Conservation (phyloP, 1,140 invertebrate species). For the Drosophila ohnishii region DNA sequence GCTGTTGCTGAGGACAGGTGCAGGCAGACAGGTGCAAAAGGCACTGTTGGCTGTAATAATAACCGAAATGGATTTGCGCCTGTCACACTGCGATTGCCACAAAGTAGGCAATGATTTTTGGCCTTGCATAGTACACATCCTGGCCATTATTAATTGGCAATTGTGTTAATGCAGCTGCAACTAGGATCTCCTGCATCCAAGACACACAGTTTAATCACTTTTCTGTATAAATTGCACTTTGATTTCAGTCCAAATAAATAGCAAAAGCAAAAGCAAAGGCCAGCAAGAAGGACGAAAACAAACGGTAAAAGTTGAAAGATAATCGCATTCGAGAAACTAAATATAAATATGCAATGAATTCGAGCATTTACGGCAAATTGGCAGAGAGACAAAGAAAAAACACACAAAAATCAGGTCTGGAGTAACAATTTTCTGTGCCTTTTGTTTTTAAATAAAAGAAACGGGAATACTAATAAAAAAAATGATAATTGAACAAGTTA, state of each 20-base stretch:
- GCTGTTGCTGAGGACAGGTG: conserved; percentile 14
- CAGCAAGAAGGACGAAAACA: neutral
- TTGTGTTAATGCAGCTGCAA: conserved; percentile 43
- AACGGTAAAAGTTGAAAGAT: conserved; percentile 14
- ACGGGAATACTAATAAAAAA: no score
- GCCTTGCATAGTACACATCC: neutral
- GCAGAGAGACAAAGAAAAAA: conserved; percentile 14
- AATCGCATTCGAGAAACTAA: conserved; percentile 17
- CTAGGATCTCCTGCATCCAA: neutral
- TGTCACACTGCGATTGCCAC: conserved; percentile 38
- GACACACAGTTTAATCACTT: neutral
- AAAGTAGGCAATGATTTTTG: conserved; percentile 50
- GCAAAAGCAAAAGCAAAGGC: conserved; percentile 14
- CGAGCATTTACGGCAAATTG: conserved; percentile 24
- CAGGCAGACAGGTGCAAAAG: conserved; percentile 29
- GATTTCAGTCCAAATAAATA: conserved; percentile 50
- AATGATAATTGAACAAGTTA: no score
- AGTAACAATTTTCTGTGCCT: neutral
- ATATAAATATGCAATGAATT: conserved; percentile 35
- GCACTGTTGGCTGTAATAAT: conserved; percentile 38
- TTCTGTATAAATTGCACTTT: conserved; percentile 43
- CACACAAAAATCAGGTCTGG: neutral
- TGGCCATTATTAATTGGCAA: conserved; percentile 65
- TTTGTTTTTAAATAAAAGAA: neutral
- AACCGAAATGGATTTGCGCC: conserved; percentile 44